Evolutionary conservation across 2,888 invertebrate genomes (phyloP).

Genomic region (Agrochola circellaris): DNA sequence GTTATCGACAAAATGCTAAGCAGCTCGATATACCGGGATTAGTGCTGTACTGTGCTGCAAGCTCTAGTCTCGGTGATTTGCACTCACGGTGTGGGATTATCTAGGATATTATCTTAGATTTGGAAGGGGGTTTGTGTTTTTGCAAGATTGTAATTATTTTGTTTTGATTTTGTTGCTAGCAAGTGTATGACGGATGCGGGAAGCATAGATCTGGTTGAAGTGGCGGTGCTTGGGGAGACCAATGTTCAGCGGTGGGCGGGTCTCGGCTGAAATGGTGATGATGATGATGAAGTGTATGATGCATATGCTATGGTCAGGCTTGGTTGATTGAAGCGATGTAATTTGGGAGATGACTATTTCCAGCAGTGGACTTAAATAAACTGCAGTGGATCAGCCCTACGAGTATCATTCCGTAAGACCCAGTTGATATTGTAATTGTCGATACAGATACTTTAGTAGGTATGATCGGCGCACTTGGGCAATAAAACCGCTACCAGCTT

Average conservation of each 20-base stretch:
- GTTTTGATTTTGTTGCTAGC: neutral
- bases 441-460: neutral
- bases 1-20: conserved; percentile 81
- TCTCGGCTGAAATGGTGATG: too few relatives aligned
- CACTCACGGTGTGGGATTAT: conserved; percentile 25
- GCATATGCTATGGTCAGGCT: too few relatives aligned
- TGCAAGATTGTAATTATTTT: neutral
- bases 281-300: neutral
- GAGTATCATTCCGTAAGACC: neutral
- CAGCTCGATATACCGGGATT: conserved; percentile 67
- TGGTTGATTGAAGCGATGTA: too few relatives aligned
- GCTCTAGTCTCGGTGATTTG: conserved; percentile 40
- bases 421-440: neutral
- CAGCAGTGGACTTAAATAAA: neutral
- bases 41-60: conserved; percentile 40
- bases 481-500: neutral
- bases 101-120: conserved; percentile 42
- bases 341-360: neutral
- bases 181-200: neutral
- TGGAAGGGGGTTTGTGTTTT: neutral
- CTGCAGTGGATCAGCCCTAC: neutral
- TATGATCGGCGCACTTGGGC: neutral
- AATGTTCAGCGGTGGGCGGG: too few relatives aligned
- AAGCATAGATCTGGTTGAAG: too few relatives aligned
- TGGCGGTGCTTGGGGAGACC: too few relatives aligned